Evolutionary conservation across 2,113 vertebrate species (phyloP), one percentile per base, ranked within the genome.

Genomic region (Nerophis ophidion): DNA sequence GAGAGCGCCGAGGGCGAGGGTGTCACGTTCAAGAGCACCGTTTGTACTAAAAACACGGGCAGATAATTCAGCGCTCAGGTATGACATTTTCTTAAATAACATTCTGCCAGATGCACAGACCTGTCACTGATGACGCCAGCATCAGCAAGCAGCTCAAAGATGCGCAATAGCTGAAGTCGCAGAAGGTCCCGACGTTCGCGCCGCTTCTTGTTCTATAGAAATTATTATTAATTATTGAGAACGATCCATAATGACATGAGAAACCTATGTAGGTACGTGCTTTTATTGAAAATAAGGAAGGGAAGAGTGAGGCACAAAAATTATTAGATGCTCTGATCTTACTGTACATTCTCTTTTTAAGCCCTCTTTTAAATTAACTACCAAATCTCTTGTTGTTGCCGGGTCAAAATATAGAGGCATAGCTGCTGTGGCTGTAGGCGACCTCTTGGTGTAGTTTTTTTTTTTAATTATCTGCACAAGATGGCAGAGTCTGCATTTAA

Each of bases 121-220:
- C 95, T 96, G 89, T 99, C 96, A 86, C 95, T 99, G 87, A 98
- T 93, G 51, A 99, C 95, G 10, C 93, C 93, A 16, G 95, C 94
- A 72, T 99, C 97, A 52, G 96, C 97, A 81, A 99, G 88, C 49
- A 99, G 91, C 72, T 98, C 97, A 81, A 98, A 99, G 76, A 99
- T 98, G 46, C 96, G 80, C 77, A 99, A 84, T 17, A 99, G 80
- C 17, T 99, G 97, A 19, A 99, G 86, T 54, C 97, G 89, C 42
- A 99, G 87, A 9, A 98, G 86, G 65, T 99, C 97, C 76, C 96
- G 80, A 0, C 95, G 89, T 62, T 99, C 96, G 55, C 96, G 91
- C 0, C 95, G 92, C 66, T 99, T 99, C 88, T 98, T 99, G 86
- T 98, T 99, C 96, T 99, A 80, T 5, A 60, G 60, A 59, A 53